Percentiles rank a stretch among this genome's conserved stretches.
These are phyloP conservation scores for Orycteropus afer DNA, from an alignment of 2,113 vertebrate genomes.

Conservation along the genomic window DNA sequence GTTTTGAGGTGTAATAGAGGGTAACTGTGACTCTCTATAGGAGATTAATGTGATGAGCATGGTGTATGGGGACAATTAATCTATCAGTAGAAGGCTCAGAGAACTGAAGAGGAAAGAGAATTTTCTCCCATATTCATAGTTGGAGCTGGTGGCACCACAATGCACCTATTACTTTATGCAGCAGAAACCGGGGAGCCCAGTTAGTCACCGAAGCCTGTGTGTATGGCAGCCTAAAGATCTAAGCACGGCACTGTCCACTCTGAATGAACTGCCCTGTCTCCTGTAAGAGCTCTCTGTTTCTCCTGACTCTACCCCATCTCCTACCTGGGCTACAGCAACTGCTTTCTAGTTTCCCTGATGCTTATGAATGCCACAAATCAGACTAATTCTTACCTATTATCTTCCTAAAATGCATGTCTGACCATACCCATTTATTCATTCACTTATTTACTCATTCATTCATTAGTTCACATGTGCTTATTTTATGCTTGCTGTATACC, in stretches of 20 bases:
- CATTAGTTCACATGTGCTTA: not conserved
- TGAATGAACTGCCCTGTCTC: not conserved
- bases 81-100: not conserved
- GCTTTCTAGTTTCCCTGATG: not conserved
- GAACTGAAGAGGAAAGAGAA: not conserved
- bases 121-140: not conserved
- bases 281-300: not conserved
- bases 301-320: not conserved
- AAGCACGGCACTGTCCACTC: not conserved
- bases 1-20: not conserved
- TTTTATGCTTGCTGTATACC: not conserved
- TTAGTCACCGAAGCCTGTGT: not conserved
- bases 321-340: not conserved
- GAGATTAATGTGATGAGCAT: not conserved
- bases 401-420: not conserved
- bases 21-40: not conserved
- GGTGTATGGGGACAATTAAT: not conserved
- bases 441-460: not conserved
- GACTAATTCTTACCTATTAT: not conserved
- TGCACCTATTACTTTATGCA: not conserved
- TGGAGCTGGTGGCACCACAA: not conserved
- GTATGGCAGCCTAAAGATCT: not conserved
- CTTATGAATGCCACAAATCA: not conserved
- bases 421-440: not conserved
- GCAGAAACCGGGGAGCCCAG: not conserved